Conservation (phyloP, 2,888 invertebrate genomes). For the Ormyrus rosae region DNA sequence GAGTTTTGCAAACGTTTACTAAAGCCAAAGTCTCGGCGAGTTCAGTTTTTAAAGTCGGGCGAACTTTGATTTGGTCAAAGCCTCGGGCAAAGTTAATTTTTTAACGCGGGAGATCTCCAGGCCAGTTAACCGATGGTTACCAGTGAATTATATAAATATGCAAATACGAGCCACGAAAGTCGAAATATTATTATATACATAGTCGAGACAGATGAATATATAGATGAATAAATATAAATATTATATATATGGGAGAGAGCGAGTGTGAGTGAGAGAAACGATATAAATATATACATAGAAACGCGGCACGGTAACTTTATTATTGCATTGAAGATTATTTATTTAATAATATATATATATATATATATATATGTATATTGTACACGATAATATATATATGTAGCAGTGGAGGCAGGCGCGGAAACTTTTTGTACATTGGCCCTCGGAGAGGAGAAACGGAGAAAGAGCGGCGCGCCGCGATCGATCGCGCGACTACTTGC, state of each 20-base stretch:
- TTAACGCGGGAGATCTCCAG: too few species aligned
- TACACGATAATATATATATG: constrained; percentile 61
- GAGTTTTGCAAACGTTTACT: too few species aligned
- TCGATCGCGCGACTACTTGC: constrained; percentile 41
- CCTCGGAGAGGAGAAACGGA: neutral
- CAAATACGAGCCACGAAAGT: constrained; percentile 61
- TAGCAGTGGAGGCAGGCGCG: constrained; percentile 47
- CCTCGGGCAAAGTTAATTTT: neutral
- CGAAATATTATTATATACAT: constrained; percentile 44
- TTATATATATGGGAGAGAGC: constrained; percentile 49
- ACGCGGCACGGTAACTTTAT: constrained; percentile 71
- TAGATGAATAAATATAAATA: constrained; percentile 65
- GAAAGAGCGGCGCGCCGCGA: constrained; percentile 34
- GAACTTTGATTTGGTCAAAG: neutral
- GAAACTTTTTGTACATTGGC: constrained; percentile 22
- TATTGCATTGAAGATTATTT: constrained; percentile 75
- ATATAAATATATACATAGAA: constrained; percentile 69
- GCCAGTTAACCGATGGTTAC: constrained; percentile 66
- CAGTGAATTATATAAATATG: constrained; percentile 64
- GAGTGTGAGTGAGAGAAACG: constrained; percentile 15
- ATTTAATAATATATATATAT: constrained; percentile 71
- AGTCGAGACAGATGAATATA: constrained; percentile 57
- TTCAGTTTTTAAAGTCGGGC: too few species aligned
- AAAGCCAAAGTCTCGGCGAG: too few species aligned
- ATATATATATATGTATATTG: constrained; percentile 60